Percentiles rank a stretch among this genome's conserved stretches.
Conservation (phyloP, 2,888 invertebrate genomes). For the Tinea semifulvella region DNA sequence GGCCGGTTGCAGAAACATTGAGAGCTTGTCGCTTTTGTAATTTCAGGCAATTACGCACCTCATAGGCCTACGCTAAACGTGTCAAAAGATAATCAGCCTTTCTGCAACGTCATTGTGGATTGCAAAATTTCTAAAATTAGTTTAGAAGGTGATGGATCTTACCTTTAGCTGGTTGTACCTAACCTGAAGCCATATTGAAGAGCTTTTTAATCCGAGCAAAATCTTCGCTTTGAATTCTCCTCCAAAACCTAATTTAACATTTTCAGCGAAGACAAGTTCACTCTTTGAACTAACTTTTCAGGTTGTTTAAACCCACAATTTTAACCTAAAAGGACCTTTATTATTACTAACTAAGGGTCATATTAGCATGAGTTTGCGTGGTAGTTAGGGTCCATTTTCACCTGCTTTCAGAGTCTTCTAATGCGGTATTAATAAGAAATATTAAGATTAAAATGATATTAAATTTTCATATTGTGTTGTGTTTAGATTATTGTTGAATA, state of each 20-base stretch:
- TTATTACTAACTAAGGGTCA: not conserved
- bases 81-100: no score
- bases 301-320: not conserved
- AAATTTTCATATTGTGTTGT: constrained; percentile 67
- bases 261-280: constrained; percentile 13
- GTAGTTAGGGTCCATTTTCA: constrained; percentile 6
- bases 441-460: constrained; percentile 67
- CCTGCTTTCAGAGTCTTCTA: not conserved
- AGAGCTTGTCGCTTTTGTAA: no score
- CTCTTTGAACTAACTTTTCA: constrained; percentile 13
- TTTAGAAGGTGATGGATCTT: no score
- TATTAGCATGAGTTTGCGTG: not conserved
- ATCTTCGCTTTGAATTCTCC: constrained; percentile 12
- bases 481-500: constrained; percentile 58
- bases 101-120: no score
- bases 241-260: constrained; percentile 13
- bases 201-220: constrained; percentile 9
- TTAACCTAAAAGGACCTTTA: not conserved
- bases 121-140: no score
- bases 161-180: not conserved
- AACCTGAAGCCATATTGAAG: constrained; percentile 8
- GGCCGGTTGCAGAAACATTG: no score
- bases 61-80: no score
- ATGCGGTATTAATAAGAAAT: constrained; percentile 29
- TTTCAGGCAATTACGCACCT: no score